phyloP scores from a whole-genome alignment of 2,888 invertebrate genomes.

The Euphydryas editha region DNA sequence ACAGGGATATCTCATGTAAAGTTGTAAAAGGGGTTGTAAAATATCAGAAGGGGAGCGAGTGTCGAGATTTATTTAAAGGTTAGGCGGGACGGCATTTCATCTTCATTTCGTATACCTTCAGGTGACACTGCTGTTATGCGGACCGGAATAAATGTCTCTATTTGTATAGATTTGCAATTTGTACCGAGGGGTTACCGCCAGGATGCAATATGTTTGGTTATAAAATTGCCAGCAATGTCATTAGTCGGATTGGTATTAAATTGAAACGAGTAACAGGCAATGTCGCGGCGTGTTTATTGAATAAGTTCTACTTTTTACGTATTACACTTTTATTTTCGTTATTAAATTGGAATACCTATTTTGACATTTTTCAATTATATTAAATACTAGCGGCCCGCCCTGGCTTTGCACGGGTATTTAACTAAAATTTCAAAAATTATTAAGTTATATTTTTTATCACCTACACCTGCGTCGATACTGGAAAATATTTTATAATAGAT shows the following conservation, averaged over 20 bases:
- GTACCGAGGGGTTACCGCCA: conserved; percentile 30
- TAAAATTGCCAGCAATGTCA: conserved; percentile 31
- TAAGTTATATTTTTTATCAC: too few relatives aligned
- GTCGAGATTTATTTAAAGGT: conserved; percentile 53
- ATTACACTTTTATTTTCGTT: neutral
- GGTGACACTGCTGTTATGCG: conserved; percentile 47
- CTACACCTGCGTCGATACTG: too few relatives aligned
- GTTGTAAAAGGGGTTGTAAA: conserved; percentile 36
- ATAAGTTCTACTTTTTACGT: neutral
- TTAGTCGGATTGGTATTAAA: conserved; percentile 16
- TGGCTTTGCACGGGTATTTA: too few relatives aligned
- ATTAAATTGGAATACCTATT: neutral
- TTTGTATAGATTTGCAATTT: conserved; percentile 59
- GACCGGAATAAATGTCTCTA: conserved; percentile 54
- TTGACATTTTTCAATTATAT: neutral
- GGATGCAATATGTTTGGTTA: conserved; percentile 32
- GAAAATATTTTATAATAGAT: too few relatives aligned
- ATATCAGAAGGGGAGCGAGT: conserved; percentile 34
- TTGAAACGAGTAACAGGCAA: conserved; percentile 11
- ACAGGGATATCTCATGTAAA: conserved; percentile 16
- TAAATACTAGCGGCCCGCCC: too few relatives aligned
- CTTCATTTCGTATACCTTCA: conserved; percentile 52
- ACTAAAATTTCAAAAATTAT: too few relatives aligned
- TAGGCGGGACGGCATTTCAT: conserved; percentile 48
- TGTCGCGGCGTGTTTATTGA: neutral